A percentile compares a stretch with the other conserved stretches of the same genome.
Conservation (phyloP, 2,888 invertebrate species). For the Geophilus truncorum region DNA sequence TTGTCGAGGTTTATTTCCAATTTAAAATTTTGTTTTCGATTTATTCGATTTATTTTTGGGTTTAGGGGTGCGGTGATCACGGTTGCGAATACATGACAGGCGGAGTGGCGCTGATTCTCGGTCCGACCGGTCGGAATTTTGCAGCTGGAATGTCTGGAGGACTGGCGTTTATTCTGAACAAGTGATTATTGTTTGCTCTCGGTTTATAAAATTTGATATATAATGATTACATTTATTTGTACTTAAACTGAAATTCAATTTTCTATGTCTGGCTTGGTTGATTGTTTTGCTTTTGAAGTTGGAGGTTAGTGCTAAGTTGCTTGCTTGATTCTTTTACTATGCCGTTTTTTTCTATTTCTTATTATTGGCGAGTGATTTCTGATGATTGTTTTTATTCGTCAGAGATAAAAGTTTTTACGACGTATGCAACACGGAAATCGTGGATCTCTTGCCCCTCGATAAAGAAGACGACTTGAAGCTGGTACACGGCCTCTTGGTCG, state of each 20-base stretch:
- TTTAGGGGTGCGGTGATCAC: slow-evolving; percentile 90
- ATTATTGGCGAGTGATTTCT: background rate
- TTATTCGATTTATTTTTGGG: too few relatives aligned
- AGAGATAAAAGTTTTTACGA: slow-evolving; percentile 56
- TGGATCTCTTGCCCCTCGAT: slow-evolving; percentile 81
- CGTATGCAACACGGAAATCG: slow-evolving; percentile 85
- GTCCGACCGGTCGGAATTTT: slow-evolving; percentile 94
- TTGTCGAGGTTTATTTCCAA: slow-evolving; percentile 90
- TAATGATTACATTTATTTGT: background rate
- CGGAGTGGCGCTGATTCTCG: slow-evolving; percentile 82
- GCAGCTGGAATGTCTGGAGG: slow-evolving; percentile 99
- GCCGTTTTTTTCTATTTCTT: background rate
- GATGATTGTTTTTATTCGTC: slow-evolving; percentile 38
- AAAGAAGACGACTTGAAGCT: slow-evolving; percentile 68
- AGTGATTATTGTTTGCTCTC: slow-evolving; percentile 47
- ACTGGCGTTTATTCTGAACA: slow-evolving; percentile 90
- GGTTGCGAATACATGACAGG: slow-evolving; percentile 99
- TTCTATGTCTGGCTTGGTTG: background rate
- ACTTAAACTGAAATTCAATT: background rate
- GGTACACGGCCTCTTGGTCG: slow-evolving; percentile 70
- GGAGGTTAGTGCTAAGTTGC: slow-evolving; percentile 21
- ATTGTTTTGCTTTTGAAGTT: slow-evolving; percentile 20
- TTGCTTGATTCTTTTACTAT: background rate
- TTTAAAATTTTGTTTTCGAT: too few relatives aligned
- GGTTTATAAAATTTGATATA: background rate